A percentile compares a stretch with the other conserved stretches of the same genome.
Conservation (phyloP, 2,113 vertebrate species). For the Saccopteryx bilineata region DNA sequence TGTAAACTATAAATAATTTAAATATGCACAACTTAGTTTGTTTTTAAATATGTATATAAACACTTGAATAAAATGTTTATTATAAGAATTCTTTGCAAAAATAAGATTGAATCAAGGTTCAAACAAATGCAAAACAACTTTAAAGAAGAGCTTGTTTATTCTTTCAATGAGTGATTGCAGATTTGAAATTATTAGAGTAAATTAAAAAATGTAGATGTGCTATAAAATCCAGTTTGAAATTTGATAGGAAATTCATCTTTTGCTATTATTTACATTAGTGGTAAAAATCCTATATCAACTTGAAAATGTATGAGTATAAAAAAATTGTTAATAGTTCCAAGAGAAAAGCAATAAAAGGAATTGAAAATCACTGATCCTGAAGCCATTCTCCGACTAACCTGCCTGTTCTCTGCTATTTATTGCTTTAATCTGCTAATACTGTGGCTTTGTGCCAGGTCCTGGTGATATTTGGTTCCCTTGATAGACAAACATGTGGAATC, state of each 20-base stretch:
- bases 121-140: neutral
- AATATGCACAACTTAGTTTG: neutral
- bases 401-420: neutral
- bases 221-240: neutral
- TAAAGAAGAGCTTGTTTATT: neutral
- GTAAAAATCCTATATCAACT: neutral
- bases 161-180: neutral
- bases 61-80: neutral
- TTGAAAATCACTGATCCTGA: neutral
- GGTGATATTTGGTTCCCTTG: neutral
- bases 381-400: neutral
- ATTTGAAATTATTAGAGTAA: neutral
- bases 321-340: neutral
- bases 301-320: neutral
- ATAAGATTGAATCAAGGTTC: neutral
- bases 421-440: neutral
- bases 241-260: neutral
- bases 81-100: neutral
- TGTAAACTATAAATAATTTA: neutral
- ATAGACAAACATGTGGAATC: neutral
- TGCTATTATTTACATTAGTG: neutral
- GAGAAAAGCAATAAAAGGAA: neutral
- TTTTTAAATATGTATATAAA: neutral
- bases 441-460: neutral
- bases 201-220: neutral